Base-by-base conservation (phyloP, 2,888 invertebrate genomes). In the Sphaeridia pumilis region DNA sequence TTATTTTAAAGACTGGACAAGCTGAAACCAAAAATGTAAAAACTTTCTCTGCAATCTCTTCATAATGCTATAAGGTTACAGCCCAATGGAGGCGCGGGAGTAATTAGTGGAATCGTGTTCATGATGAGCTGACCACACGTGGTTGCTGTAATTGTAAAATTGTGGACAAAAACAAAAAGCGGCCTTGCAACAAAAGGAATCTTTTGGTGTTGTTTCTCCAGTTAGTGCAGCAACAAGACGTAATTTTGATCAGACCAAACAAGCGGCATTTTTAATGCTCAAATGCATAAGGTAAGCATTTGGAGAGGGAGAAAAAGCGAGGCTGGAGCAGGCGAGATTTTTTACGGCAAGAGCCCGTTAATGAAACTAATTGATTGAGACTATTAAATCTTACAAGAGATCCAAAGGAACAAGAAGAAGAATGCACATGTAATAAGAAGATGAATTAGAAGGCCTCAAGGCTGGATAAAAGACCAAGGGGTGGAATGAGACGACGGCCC, bases 351-450 rank as follows among this genome's bases (percentile, higher is more conserved):
- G 38, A 52, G 45, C 46, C 44, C n/a, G 31, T 42, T 52, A 52
- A 52, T 52, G 52, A 52, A 52, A 52, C 52, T 52, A 52, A 52
- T 52, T 52, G 52, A 52, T 52, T 52, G 52, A 42, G 52, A 41
- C 41, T 46, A 52, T 52, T 52, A 41, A 52, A 47, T 36, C 28
- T 41, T 50, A 50, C 25, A 14, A 52, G 20, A 14, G 38, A 38
- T 38, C 12, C 5, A 17, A 5, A 12, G 5, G 38, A 38, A 38
- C 10, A 17, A 17, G 38, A 38, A 38, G n/a, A n/a, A n/a, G n/a
- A n/a, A n/a, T n/a, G n/a, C n/a, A n/a, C n/a, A n/a, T n/a, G n/a
- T n/a, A n/a, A n/a, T n/a, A n/a, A n/a, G n/a, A 38, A 20, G 38
- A 7, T 7, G 38, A 14, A 38, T 14, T 7, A 38, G 20, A 38